Percentiles rank a stretch among this genome's conserved stretches.
Conservation (phyloP, 2,113 vertebrate genomes). For the Cebus imitator region DNA sequence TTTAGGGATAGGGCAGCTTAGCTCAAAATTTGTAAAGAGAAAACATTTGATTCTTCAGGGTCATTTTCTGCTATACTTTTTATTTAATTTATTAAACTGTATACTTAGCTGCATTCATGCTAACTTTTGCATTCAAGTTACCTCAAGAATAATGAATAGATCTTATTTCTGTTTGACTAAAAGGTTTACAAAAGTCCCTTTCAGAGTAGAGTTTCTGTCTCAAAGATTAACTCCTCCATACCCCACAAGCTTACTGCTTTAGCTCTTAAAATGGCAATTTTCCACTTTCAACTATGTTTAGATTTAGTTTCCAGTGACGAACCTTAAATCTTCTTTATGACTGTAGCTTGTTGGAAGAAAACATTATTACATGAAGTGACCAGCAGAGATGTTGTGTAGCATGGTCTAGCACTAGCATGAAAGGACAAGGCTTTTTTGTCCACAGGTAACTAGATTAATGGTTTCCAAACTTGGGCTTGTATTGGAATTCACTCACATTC, state of each 20-base stretch:
- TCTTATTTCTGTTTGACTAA: not conserved
- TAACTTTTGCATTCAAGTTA: not conserved
- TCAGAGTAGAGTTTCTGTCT: not conserved
- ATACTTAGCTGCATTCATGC: not conserved
- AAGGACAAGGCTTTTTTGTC: not conserved
- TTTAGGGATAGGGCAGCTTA: not conserved
- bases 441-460: not conserved
- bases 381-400: not conserved
- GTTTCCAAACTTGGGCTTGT: not conserved
- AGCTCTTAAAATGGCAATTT: not conserved
- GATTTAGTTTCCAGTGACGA: not conserved
- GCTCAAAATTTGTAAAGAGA: not conserved
- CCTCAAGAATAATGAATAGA: not conserved
- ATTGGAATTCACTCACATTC: not conserved
- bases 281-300: not conserved
- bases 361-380: not conserved
- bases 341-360: not conserved
- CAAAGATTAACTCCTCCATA: not conserved
- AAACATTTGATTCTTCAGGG: not conserved
- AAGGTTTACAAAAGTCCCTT: not conserved
- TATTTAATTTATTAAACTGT: conserved; percentile 23
- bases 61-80: conserved; percentile 7
- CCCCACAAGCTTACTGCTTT: not conserved
- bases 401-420: not conserved
- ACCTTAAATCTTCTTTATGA: not conserved